A percentile compares a stretch with the other conserved stretches of the same genome.
phyloP scores from a whole-genome alignment of 1,140 invertebrate genomes.

The Eupristina koningsbergeri region DNA sequence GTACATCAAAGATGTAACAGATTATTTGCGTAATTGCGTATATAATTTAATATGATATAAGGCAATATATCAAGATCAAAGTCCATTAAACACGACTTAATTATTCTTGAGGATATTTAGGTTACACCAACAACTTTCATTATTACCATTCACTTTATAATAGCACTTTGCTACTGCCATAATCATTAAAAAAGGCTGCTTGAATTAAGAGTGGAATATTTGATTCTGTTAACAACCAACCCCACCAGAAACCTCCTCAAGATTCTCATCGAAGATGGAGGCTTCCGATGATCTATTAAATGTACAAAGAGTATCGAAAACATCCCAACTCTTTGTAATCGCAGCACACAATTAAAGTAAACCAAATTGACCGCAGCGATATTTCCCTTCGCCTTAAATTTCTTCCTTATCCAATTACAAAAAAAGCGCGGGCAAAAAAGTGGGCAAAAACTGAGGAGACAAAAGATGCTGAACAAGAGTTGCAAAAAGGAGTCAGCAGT shows the following conservation, averaged over 20 bases:
- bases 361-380: not conserved
- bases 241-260: not conserved
- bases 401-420: not conserved
- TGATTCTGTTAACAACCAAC: not conserved
- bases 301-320: not conserved
- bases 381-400: not conserved
- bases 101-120: not conserved
- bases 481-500: not conserved
- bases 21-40: not conserved
- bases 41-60: not conserved
- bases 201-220: not conserved
- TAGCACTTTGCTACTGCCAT: not conserved
- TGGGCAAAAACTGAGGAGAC: not conserved
- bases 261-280: not conserved
- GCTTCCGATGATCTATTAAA: not conserved
- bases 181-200: not conserved
- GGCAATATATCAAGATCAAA: not conserved
- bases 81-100: not conserved
- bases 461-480: not conserved
- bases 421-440: too few relatives aligned
- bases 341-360: not conserved
- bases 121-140: not conserved
- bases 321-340: not conserved
- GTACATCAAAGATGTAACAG: not conserved
- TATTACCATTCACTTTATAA: not conserved